Evolutionary conservation across 2,797 vertebrate species (phyloP), one percentile per base, ranked within the genome.

Genomic region (Hydrocynus forskahlii): DNA sequence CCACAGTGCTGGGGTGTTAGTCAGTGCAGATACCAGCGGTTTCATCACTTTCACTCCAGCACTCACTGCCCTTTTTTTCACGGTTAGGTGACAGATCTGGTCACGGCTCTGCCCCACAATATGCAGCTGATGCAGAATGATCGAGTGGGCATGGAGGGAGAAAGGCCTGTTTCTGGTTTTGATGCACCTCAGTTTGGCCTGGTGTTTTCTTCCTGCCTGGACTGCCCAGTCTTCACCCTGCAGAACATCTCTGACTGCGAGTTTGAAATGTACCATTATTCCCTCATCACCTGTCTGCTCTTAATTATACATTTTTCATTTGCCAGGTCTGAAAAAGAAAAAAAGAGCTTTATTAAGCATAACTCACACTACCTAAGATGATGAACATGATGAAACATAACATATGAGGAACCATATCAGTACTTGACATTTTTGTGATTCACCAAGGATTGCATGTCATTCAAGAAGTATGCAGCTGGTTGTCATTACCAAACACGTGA

Each of bases 191-290:
- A 59, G 40, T 68, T 84, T 60, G 48, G 54, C 21, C 38, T 55
- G 10, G 45, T 50, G 38, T 80, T 64, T 25, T 21, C 50, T 73
- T 80, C 81, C 81, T 80, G 40, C 75, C 70, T 76, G 78, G 77
- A 76, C 60, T 60, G 43, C 62, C 55, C 40, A 55, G 55, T 16
- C 16, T 67, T 50, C 45, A 63, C 54, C 55, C 21, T 68, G 17
- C 72, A 70, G 43, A 54, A 79, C 29, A 52, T 74, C 29, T 6
- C 19, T 81, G 66, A 83, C 76, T 85, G 35, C 10, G 10, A 25
- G 50, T 66, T 79, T 71, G 10, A 76, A 78, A 54, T 45, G 62
- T 25, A 45, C 40, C 13, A 40, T 40, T 40, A 29, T 45, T 43
- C 21, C 21, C 1, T 50, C 55, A 59, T 5, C 7, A 16, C 9